phyloP scores from a whole-genome alignment of 2,113 vertebrate species.

The Pimephales promelas region DNA sequence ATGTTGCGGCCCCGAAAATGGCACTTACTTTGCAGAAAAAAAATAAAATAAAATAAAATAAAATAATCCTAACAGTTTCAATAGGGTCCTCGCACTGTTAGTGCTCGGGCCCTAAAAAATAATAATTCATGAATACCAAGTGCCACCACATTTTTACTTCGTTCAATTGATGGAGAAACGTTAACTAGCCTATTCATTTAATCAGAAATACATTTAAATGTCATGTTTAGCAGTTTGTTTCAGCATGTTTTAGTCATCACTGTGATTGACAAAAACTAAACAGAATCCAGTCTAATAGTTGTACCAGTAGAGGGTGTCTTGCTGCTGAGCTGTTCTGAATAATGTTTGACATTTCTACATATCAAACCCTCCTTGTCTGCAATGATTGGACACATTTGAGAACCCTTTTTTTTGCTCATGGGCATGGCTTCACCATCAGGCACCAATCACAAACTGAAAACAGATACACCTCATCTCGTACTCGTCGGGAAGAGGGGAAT shows the following conservation, averaged over 20 bases:
- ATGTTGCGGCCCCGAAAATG: too few species aligned
- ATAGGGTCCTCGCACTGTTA: too few species aligned
- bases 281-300: not conserved
- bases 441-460: conserved; percentile 21
- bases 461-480: not conserved
- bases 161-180: too few species aligned
- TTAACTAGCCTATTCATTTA: too few species aligned
- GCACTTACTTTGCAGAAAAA: too few species aligned
- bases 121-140: too few species aligned
- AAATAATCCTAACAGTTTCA: too few species aligned
- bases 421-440: conserved; percentile 11
- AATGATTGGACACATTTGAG: conserved; percentile 24
- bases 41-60: too few species aligned
- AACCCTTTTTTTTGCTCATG: not conserved
- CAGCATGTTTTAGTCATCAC: not conserved
- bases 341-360: conserved; percentile 22
- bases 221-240: not conserved
- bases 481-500: not conserved
- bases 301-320: conserved; percentile 51
- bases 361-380: not conserved
- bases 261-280: not conserved
- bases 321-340: conserved; percentile 10
- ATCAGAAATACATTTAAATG: too few species aligned
- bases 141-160: not conserved
- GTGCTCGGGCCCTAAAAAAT: too few species aligned